These are phyloP conservation scores for Drosophila hydei DNA, from an alignment of 1,140 invertebrate genomes.

Conservation along the genomic window DNA sequence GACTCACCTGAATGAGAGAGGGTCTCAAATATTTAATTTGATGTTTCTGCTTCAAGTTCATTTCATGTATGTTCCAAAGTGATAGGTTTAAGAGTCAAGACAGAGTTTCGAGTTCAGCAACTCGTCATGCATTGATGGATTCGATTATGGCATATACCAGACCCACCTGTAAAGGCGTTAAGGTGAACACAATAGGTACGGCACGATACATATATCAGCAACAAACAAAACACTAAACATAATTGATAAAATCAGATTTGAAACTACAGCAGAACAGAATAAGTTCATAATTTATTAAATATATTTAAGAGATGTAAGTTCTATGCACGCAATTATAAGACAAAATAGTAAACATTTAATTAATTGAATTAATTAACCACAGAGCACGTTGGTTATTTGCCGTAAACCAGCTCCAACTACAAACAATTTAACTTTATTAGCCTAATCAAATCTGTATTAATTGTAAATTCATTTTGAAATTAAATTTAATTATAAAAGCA, in stretches of 20 bases:
- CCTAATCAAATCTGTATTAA: conserved; percentile 62
- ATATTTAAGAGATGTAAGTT: conserved; percentile 39
- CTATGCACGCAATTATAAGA: conserved; percentile 29
- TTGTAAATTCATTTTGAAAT: conserved; percentile 65
- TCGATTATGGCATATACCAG: background rate
- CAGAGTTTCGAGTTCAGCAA: conserved; percentile 4
- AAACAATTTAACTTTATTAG: conserved; percentile 60
- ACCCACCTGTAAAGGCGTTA: conserved; percentile 42
- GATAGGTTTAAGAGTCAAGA: conserved; percentile 33
- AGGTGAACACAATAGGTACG: conserved; percentile 35
- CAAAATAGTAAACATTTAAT: conserved; percentile 24
- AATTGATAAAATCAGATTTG: conserved; percentile 74
- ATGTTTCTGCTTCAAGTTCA: no score
- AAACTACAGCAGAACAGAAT: conserved; percentile 41
- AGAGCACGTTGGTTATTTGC: conserved; percentile 9
- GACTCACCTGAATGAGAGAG: conserved; percentile 67
- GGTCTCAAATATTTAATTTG: conserved; percentile 3
- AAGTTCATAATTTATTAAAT: conserved; percentile 29
- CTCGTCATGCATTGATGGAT: background rate
- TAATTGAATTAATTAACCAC: conserved; percentile 47
- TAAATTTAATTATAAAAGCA: conserved; percentile 34
- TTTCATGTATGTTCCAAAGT: conserved; percentile 53
- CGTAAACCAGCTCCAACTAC: conserved; percentile 14
- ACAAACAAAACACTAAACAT: conserved; percentile 55
- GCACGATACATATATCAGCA: conserved; percentile 50